Base-by-base conservation (phyloP, 2,888 invertebrate species). In the Pharmacophagus antenor region DNA sequence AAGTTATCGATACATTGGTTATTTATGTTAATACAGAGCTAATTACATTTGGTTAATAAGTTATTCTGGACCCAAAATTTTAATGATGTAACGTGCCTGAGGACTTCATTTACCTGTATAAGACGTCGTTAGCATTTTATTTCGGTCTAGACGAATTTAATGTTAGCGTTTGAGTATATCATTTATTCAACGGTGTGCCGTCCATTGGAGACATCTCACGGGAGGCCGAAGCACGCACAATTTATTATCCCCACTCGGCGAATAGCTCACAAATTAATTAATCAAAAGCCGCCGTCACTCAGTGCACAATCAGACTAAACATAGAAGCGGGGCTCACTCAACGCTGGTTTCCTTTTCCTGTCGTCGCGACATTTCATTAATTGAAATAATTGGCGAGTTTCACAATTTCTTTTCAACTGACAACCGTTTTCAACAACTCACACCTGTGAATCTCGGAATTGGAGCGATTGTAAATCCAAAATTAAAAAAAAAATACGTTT, bases 231-330 rank as follows among this genome's bases (percentile, higher is more conserved):
- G 67, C 70, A 80, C 77, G 83, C 80, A 85, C 86, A 85, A 90
- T 90, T 89, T 85, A 89, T 89, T 85, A 86, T 87, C 76, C 74
- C 77, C 74, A 71, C 81, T 76, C 74, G 69, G 77, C 76, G 79
- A 77, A 82, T 80, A 83, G 81, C 76, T 78, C 73, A 76, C 78
- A 73, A 82, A 88, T 88, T 88, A 89, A 90, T 90, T 89, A 89
- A 89, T 89, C 88, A 88, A 88, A 84, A 71, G 82, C 80, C 77
- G 79, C 88, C 84, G 88, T 87, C 88, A 84, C 71, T 88, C 86
- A 86, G 79, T 74, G 77, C 77, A 87, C 84, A 85, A 88, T 88
- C 86, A 65, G 70, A 69, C 79, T 84, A 83, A 82, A 86, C 70
- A 80, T 85, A 83, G 84, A 79, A 69, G 66, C 68, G 67, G 67